Evolutionary conservation across 1,140 invertebrate genomes (phyloP), one percentile per base, ranked within the genome.

Genomic region (Callitettix versicolor): DNA sequence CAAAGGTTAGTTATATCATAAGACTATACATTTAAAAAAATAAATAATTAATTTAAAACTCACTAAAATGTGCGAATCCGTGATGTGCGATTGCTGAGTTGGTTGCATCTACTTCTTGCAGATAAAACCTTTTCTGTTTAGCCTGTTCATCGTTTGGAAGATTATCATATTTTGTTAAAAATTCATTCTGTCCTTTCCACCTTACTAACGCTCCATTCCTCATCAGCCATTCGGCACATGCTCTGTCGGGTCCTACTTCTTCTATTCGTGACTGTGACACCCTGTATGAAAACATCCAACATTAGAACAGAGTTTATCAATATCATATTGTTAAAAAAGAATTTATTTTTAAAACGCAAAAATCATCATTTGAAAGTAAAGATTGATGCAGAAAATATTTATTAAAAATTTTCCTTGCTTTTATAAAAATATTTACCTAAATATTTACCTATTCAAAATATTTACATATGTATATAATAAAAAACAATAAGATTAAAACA

Each of bases 221-320:
- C 41, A 91, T 67, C 11, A 94, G 72, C 92, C 91, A 95, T 72
- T 95, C 91, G 3, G 91, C 88, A 73, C 89, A 92, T n/a, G 85
- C 84, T 64, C 82, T 66, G 68, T 95, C 89, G 3, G 90, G 78
- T 1, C 91, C 91, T 55, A 91, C 74, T 62, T 76, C 68, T 67
- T 84, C 78, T 26, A 90, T 76, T 60, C 88, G 70, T 5, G 78
- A 71, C 22, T 71, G 60, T 1, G 57, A 58, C 14, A 63, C 56
- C 36, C 63, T 62, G 48, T 7, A 59, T 42, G n/a, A 33, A 46
- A 55, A 30, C n/a, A 30, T 9, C 26, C 26, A 4, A 30, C 26
- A 30, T 30, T 30, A 30, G 3, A 30, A 30, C n/a, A n/a, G n/a
- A n/a, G n/a, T n/a, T n/a, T n/a, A n/a, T n/a, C n/a, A n/a, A n/a